A percentile compares a stretch with the other conserved stretches of the same genome.
These are phyloP conservation scores for Thereva unica DNA, from an alignment of 2,888 invertebrate species.

Conservation along the genomic window DNA sequence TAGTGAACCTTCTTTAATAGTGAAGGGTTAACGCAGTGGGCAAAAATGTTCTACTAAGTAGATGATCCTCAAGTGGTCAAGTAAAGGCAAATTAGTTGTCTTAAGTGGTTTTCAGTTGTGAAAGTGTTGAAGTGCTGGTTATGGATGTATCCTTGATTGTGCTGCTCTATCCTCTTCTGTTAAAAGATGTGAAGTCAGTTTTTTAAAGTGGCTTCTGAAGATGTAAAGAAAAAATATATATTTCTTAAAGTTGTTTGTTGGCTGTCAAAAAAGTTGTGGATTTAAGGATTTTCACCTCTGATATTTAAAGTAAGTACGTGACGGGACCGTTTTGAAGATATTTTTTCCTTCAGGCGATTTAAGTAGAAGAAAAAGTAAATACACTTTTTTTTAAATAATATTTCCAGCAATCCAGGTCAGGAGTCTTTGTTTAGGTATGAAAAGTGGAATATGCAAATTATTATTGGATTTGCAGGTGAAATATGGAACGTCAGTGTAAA, in stretches of 20 bases:
- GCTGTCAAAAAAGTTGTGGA: slow-evolving; percentile 24
- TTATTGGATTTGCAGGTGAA: no score
- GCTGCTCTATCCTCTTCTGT: background rate
- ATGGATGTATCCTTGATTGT: slow-evolving; percentile 8
- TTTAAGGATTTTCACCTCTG: slow-evolving; percentile 32
- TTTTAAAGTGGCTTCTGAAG: slow-evolving; percentile 21
- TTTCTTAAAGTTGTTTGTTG: slow-evolving; percentile 22
- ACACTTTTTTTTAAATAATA: no score
- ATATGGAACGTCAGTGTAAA: no score
- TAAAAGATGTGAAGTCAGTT: background rate
- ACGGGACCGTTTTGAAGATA: background rate
- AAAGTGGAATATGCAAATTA: no score
- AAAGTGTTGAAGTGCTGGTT: slow-evolving; percentile 30
- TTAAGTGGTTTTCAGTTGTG: slow-evolving; percentile 25
- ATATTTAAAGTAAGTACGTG: slow-evolving; percentile 26
- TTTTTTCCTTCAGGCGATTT: background rate
- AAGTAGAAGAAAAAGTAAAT: no score
- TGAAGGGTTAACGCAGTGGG: slow-evolving; percentile 8
- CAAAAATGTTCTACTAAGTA: slow-evolving; percentile 21
- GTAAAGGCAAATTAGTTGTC: slow-evolving; percentile 20
- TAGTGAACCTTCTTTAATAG: slow-evolving; percentile 5
- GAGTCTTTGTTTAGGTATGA: no score
- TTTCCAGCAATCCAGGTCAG: no score
- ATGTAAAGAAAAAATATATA: slow-evolving; percentile 1
- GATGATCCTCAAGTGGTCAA: slow-evolving; percentile 29